Evolutionary conservation across 2,888 invertebrate species (phyloP).

Genomic region (Limnephilus marmoratus): DNA sequence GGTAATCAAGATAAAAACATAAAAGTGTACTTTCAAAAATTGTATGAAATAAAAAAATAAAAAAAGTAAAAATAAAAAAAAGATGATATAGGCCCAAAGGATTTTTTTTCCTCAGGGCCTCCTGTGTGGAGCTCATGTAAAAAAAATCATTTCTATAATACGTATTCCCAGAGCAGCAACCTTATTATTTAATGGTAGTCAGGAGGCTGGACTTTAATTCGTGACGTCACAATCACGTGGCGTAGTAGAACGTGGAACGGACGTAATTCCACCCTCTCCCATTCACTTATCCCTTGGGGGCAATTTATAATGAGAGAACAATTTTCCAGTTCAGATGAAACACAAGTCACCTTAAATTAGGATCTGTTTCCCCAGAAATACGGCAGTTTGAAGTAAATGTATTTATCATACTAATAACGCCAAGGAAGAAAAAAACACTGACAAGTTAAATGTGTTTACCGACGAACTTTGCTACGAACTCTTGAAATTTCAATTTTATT

Average conservation of each 20-base stretch:
- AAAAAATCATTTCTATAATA: too few species aligned
- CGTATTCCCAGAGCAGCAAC: too few species aligned
- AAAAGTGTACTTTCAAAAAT: too few species aligned
- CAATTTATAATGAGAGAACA: constrained; percentile 16
- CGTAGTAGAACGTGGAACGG: constrained; percentile 8
- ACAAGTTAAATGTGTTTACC: neutral
- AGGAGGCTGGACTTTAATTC: neutral
- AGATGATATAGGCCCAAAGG: too few species aligned
- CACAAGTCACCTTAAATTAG: neutral
- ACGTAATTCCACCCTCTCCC: neutral
- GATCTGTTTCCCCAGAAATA: neutral
- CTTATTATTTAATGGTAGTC: neutral
- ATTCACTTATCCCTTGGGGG: neutral
- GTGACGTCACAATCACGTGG: constrained; percentile 16
- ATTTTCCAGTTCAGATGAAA: neutral
- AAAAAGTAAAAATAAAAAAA: too few species aligned
- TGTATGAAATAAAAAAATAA: too few species aligned
- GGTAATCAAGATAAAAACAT: too few species aligned
- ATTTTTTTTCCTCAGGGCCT: too few species aligned
- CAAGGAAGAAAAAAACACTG: neutral
- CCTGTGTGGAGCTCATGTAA: too few species aligned
- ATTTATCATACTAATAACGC: neutral
- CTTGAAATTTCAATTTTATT: neutral
- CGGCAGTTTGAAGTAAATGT: neutral
- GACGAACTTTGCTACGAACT: neutral